Base-by-base conservation (phyloP, 2,888 invertebrate genomes). In the Lissonota sp. region DNA sequence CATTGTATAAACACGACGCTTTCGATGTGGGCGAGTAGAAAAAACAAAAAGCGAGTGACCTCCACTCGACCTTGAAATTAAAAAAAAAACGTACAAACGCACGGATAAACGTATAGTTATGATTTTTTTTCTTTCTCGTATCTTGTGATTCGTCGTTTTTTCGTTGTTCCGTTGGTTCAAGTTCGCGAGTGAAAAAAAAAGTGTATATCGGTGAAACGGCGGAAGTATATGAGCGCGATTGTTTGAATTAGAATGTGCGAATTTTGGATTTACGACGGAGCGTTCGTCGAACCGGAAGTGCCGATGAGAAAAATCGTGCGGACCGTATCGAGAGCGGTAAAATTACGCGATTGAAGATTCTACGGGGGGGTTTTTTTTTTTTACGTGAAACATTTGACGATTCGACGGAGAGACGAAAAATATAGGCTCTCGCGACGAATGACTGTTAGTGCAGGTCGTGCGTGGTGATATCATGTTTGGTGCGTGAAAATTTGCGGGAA, bases 381-480 rank as follows among this genome's bases (percentile, higher is more conserved):
- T 53, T 53, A 6, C 4, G 51, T 12, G n/a, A 14, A 6, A 14
- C 10, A 10, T 62, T n/a, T 53, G 14, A 10, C 16, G 39, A 5
- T 44, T 44, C 10, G 14, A 44, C n/a, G 39, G 14, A 63, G 39
- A 14, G 6, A 63, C 37, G 37, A 57, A 16, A 55, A 44, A 8
- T n/a, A 40, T n/a, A 40, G 53, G 12, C 44, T 16, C 26, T 10
- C 42, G 46, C 26, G 72, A 72, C n/a, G n/a, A 57, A 60, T 51
- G 14, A 57, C 6, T 1, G 58, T 72, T 46, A 12, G 26, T 26
- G 26, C 26, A 53, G 55, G 3, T n/a, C n/a, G n/a, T n/a, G n/a
- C n/a, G 37, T 10, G 14, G 14, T 70, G 79, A 26, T 86, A 82
- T 83, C 84, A 89, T 87, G 88, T 85, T 87, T 84, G 84, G 85